Base-by-base conservation (phyloP, 2,113 vertebrate genomes). In the Dendrocopos noguchii region DNA sequence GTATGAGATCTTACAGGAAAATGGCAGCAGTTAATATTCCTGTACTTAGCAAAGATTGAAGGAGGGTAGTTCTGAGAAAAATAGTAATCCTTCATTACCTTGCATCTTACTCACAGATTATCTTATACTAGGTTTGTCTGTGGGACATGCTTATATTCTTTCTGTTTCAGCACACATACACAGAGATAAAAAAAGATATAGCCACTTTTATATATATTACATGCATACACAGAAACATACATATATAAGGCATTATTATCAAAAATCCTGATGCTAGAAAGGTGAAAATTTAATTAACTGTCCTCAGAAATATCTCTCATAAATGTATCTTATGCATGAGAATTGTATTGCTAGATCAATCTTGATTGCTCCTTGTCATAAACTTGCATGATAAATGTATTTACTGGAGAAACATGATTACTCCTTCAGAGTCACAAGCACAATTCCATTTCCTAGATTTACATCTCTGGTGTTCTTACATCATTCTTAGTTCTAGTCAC, bases 191-290 rank as follows among this genome's bases (percentile, higher is more conserved):
- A 66, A 9, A 63, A 52, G 6, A 3, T 19, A 2, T n/a, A 39
- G 28, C 17, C 1, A 4, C 27, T 19, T 53, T 74, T 50, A 6
- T 28, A 10, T n/a, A 33, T 25, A 31, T 10, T 14, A 24, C 6
- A 34, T 22, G 1, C 17, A 52, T 19, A 20, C 9, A 18, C 6
- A 46, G 2, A 25, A 2, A 1, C 14, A 29, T 3, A 28, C 34
- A 2, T 18, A 9, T 29, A 42, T 17, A 59, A 28, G 61, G 1
- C 0, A 5, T 72, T 81, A 71, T 76, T 22, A 10, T 79, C 15
- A 53, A 61, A 75, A 78, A 3, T 65, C 15, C 15, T 68, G 5
- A 56, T 65, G 8, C 1, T 64, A 36, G 5, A 53, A 87, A 84
- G 20, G 18, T 67, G 21, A 87, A 87, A 77, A 63, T 28, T 3